phyloP scores from a whole-genome alignment of 2,797 vertebrate species.

The Tragopan temminckii region DNA sequence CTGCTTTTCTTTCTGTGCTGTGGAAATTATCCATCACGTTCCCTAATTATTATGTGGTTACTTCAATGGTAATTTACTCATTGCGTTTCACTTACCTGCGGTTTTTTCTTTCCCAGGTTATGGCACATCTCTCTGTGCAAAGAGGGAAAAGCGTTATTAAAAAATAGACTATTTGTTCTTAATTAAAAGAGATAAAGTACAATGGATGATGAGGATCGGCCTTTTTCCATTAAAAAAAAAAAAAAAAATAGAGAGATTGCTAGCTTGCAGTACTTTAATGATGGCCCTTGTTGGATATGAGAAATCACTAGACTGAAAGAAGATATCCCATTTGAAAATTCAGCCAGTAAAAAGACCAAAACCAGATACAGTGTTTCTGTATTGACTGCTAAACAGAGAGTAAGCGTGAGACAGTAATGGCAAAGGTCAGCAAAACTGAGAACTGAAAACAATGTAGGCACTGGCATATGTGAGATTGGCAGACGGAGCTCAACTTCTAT shows the following conservation, averaged over 20 bases:
- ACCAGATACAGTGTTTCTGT: background rate
- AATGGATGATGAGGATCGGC: background rate
- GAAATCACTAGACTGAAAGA: background rate
- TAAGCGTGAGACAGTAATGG: background rate
- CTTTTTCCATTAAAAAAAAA: background rate
- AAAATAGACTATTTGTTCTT: background rate
- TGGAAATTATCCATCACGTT: background rate
- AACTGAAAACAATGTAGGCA: background rate
- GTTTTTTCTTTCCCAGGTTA: background rate
- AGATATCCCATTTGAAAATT: background rate
- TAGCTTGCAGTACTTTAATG: background rate
- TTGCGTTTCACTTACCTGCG: slow-evolving; percentile 1
- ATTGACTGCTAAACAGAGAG: background rate
- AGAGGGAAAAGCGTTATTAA: background rate
- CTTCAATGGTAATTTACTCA: slow-evolving; percentile 1
- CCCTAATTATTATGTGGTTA: background rate
- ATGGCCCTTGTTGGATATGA: background rate
- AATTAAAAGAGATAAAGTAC: background rate
- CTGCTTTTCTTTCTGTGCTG: background rate
- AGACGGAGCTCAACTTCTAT: background rate
- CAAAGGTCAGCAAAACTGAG: background rate
- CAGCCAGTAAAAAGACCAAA: background rate
- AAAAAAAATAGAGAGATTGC: background rate
- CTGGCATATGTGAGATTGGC: background rate
- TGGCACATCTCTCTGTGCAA: background rate